phyloP scores from a whole-genome alignment of 2,888 invertebrate species.

The Hirtodrosophila alboralis region DNA sequence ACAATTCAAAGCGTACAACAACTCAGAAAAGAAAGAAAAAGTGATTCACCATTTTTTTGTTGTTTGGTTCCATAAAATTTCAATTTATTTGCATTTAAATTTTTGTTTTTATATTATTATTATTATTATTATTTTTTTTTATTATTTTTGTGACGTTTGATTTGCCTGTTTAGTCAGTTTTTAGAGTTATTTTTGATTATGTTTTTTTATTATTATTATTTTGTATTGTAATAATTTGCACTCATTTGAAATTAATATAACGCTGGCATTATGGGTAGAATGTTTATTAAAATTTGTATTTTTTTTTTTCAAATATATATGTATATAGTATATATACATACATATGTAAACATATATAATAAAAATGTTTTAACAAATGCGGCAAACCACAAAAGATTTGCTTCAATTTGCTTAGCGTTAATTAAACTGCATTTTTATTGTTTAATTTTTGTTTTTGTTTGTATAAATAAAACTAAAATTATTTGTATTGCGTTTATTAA shows the following conservation, averaged over 20 bases:
- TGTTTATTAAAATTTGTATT: constrained; percentile 68
- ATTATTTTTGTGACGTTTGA: constrained; percentile 38
- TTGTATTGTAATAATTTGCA: constrained; percentile 34
- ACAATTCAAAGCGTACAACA: constrained; percentile 78
- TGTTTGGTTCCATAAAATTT: constrained; percentile 63
- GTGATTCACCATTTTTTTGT: constrained; percentile 64
- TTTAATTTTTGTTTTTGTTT: constrained; percentile 12
- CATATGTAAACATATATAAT: constrained; percentile 50
- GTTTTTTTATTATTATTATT: constrained; percentile 34
- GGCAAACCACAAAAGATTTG: constrained; percentile 49
- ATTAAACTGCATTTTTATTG: constrained; percentile 47
- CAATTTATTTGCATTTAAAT: constrained; percentile 60
- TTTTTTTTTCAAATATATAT: constrained; percentile 55
- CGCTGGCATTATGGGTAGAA: constrained; percentile 67
- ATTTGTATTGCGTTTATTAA: constrained; percentile 75
- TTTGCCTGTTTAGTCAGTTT: constrained; percentile 51
- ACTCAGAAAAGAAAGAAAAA: constrained; percentile 65
- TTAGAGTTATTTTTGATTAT: constrained; percentile 17
- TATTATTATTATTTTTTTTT: too few relatives aligned
- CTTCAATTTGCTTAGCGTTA: constrained; percentile 67
- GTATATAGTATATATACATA: too few relatives aligned
- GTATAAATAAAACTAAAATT: constrained; percentile 75
- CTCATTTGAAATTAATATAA: constrained; percentile 60
- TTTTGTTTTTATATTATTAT: too few relatives aligned
- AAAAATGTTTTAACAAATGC: constrained; percentile 70